Conservation (phyloP, 2,113 vertebrate genomes). For the Pyrgilauda ruficollis region DNA sequence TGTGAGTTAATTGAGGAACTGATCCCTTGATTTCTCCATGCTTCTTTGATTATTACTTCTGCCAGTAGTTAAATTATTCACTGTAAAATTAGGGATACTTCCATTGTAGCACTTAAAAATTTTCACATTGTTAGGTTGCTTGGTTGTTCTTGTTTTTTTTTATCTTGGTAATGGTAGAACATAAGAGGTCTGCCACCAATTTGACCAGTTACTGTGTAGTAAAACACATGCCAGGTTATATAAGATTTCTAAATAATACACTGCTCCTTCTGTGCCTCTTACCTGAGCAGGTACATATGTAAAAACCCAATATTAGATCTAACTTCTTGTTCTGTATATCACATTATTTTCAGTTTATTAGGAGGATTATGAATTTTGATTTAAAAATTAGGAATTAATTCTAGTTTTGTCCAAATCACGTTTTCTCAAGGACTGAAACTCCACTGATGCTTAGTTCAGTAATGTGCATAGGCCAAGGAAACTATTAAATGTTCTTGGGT, state of each 20-base stretch:
- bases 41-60: not conserved
- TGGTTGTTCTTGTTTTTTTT: not conserved
- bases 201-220: not conserved
- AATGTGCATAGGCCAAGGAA: not conserved
- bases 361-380: not conserved
- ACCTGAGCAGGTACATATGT: not conserved
- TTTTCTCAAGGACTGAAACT: not conserved
- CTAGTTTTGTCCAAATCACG: not conserved
- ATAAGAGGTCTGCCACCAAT: not conserved
- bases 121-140: not conserved
- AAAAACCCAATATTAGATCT: not conserved
- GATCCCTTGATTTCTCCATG: not conserved
- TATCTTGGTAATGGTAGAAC: not conserved
- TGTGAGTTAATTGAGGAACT: not conserved
- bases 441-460: not conserved
- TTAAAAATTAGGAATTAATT: not conserved
- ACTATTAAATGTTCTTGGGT: not conserved
- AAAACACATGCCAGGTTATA: not conserved
- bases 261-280: not conserved
- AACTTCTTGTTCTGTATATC: not conserved
- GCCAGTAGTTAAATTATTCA: not conserved
- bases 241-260: not conserved
- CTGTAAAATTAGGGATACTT: not conserved
- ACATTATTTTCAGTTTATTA: not conserved
- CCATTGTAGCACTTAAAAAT: accelerated